Evolutionary conservation across 53 echinoderm and acorn worm genomes (phyloP), one percentile per base, ranked within the genome.

Genomic region (Hippasteria phrygiana): DNA sequence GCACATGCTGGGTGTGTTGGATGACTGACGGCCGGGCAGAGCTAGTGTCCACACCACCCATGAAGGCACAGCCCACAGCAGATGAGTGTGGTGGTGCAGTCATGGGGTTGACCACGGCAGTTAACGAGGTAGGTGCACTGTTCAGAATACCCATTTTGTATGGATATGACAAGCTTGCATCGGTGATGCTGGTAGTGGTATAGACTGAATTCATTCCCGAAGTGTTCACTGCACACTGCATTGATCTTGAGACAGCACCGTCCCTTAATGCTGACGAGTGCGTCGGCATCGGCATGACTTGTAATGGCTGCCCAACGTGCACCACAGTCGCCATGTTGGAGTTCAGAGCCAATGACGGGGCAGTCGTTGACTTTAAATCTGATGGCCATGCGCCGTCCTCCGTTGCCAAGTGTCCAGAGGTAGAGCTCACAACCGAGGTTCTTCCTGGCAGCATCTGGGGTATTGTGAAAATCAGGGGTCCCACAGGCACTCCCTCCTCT

Each of bases 1-100:
- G 89, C 10, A 87, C 54, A 29, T 87, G 88, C 51, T 97, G 94
- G 0, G 98, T 97, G 85, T 97, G 95, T 59, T 97, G 95, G 54
- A 97, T 97, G 32, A 97, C 98, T 2, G 98, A 97, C 3, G 98
- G 95, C 73, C 98, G 54, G 62, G 83, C 41, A 84, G 90, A 65
- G 66, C 81, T 18, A 66, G 76, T 33, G 74, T 90, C 66, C 71
- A 63, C 74, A 87, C 74, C 66, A 29, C 43, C 32, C 1, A 4
- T 32, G 28, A 31, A 33, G 16, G 37, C 20, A 16, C 66, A 31
- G 64, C 62, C 41, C 2, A 20, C 17, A 87, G 71, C 33, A 1
- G 81, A 65, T 6, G 65, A 81, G 27, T 81, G 64, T 16, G 65
- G 65, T 26, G 81, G 29, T 18, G 65, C 43, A 16, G 26, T 65